phyloP scores from a whole-genome alignment of 2,797 vertebrate species.

The Lagorchestes hirsutus region DNA sequence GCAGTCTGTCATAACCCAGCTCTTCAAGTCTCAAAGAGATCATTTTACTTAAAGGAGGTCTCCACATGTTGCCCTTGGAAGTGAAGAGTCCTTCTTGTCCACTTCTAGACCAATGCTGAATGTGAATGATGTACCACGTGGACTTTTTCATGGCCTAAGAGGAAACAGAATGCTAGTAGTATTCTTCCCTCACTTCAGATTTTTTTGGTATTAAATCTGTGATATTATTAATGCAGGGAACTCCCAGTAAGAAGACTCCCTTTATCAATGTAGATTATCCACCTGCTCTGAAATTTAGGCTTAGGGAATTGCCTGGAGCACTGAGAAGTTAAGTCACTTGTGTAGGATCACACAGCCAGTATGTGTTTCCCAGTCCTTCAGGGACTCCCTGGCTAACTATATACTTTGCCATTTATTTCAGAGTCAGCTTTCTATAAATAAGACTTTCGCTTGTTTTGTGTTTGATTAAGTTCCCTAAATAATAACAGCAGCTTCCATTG shows the following conservation, averaged over 20 bases:
- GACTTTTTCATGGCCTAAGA: neutral
- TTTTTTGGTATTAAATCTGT: neutral
- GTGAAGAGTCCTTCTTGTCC: neutral
- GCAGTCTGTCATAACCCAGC: neutral
- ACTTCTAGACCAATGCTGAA: accelerated
- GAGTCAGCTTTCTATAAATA: neutral
- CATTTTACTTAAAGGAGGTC: neutral
- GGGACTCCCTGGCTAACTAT: neutral
- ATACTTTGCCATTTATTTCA: neutral
- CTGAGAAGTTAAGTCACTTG: neutral
- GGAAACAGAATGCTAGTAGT: neutral
- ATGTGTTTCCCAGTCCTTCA: neutral
- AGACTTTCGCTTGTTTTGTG: neutral
- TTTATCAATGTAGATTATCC: neutral
- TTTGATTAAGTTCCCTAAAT: neutral
- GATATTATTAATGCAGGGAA: neutral
- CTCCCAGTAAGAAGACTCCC: neutral
- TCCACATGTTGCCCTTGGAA: neutral
- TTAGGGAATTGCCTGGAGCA: neutral
- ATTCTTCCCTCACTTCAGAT: neutral
- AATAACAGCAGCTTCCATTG: neutral
- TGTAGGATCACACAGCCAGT: neutral
- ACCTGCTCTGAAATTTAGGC: neutral
- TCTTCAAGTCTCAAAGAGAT: conserved; percentile 23
- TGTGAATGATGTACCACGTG: neutral